Evolutionary conservation across 37 sponge, comb jelly and placozoan genomes (phyloP).

Genomic region (Ephydatia muelleri): DNA sequence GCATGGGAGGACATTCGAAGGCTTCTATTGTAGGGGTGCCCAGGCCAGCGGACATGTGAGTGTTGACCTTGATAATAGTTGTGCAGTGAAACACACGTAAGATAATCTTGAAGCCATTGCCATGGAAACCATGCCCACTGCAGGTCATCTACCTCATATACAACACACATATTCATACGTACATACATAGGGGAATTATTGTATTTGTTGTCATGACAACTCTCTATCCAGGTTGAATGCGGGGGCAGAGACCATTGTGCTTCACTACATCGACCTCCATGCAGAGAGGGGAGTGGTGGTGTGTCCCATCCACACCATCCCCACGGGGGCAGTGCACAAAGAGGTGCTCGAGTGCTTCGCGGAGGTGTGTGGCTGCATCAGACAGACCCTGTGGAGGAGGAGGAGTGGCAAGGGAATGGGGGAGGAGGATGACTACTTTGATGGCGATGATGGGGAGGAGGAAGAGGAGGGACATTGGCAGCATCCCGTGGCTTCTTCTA

Average conservation of each 20-base stretch:
- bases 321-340: slow-evolving; percentile 12
- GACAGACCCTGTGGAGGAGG: slow-evolving; percentile 13
- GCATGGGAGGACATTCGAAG: too few species aligned
- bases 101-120: too few species aligned
- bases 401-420: background rate
- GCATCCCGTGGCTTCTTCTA: background rate
- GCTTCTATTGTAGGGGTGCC: too few species aligned
- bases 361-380: slow-evolving; percentile 12
- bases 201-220: background rate
- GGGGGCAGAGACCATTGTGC: slow-evolving; percentile 46
- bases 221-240: slow-evolving; percentile 49
- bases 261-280: slow-evolving; percentile 51
- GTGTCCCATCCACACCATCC: slow-evolving; percentile 40
- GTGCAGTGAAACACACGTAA: too few species aligned
- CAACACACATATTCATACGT: too few species aligned
- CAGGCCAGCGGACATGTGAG: too few species aligned
- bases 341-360: slow-evolving; percentile 41
- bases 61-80: too few species aligned
- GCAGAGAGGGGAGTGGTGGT: slow-evolving; percentile 48
- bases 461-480: background rate
- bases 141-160: too few species aligned
- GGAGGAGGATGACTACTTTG: slow-evolving; percentile 15
- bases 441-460: slow-evolving; percentile 19
- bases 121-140: too few species aligned
- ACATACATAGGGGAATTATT: background rate